Base-by-base conservation (phyloP, 2,113 vertebrate genomes). In the Chloropsis cyanopogon region DNA sequence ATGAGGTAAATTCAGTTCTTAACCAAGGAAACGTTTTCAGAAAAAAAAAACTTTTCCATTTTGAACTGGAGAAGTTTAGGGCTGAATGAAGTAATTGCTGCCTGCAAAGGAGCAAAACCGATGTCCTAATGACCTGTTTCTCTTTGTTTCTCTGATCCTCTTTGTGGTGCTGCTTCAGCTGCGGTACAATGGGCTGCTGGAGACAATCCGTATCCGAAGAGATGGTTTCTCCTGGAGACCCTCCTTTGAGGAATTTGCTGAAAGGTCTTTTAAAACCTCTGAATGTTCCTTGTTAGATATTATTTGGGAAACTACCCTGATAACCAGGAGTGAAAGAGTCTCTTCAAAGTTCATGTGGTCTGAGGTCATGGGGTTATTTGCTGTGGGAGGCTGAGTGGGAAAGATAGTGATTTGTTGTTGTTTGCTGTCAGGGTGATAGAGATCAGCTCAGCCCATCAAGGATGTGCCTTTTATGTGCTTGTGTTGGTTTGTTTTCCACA, bases 211-310 rank as follows among this genome's bases (percentile, higher is more conserved):
- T 50, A 98, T 98, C 93, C 97, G 98, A 72, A 97, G 96, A 95
- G 97, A 98, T 24, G 98, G 98, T 42, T 98, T 98, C 91, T 98
- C 98, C 29, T 98, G 98, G 98, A 96, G 98, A 86, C 98, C 98
- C 2, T 93, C 93, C 14, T 98, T 98, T 94, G 94, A 96, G 75
- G 98, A 98, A 82, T 98, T 98, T 95, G 94, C 93, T 60, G 95
- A 97, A 94, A 97, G 97, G 98, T 98, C 86, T 88, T 73, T 84
- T 90, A 61, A 92, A 94, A 60, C 11, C 7, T 81, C 42, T 37
- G n/a, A 82, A 20, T 69, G 20, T 82, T 93, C 18, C 25, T 53
- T 65, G 22, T 49, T 88, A 83, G 16, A 15, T 82, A 35, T 28
- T 41, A 23, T 53, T 70, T 72, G 61, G 37, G 41, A 86, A 94